Conservation (phyloP, 2,797 vertebrate genomes). For the Australoheros facetus region DNA sequence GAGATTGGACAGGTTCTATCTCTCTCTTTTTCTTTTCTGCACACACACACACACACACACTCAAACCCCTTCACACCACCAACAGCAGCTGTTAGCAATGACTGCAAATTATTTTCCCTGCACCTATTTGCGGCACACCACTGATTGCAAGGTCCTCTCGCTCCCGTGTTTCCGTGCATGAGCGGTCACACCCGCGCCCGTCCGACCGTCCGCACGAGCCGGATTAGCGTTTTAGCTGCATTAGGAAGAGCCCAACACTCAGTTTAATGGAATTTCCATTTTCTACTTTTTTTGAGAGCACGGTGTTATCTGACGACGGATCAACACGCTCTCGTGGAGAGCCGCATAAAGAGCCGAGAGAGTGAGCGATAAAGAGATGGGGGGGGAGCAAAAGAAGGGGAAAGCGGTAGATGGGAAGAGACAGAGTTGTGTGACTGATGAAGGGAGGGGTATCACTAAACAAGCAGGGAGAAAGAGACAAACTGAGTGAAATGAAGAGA, state of each 20-base stretch:
- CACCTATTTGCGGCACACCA: slow-evolving; percentile 59
- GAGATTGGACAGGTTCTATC: background rate
- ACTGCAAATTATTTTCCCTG: slow-evolving; percentile 67
- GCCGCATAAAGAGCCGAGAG: slow-evolving; percentile 1
- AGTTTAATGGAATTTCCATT: slow-evolving; percentile 68
- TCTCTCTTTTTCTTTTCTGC: background rate
- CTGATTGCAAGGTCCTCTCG: slow-evolving; percentile 52
- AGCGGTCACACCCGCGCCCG: background rate
- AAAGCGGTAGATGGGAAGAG: slow-evolving; percentile 37
- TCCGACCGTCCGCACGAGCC: background rate
- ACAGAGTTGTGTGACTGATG: slow-evolving; percentile 47
- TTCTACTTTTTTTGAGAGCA: slow-evolving; percentile 52
- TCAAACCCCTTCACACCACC: background rate
- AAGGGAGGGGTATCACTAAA: slow-evolving; percentile 53
- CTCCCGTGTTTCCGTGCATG: slow-evolving; percentile 12
- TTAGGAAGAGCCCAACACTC: slow-evolving; percentile 53
- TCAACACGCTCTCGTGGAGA: slow-evolving; percentile 30
- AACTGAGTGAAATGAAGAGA: slow-evolving; percentile 50
- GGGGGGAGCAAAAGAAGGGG: background rate
- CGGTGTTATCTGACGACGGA: slow-evolving; percentile 38
- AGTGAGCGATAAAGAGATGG: slow-evolving; percentile 2
- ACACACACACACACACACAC: background rate
- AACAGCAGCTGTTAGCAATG: slow-evolving; percentile 70
- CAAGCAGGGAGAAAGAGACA: slow-evolving; percentile 39
- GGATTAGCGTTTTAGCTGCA: slow-evolving; percentile 50